Conservation (phyloP, 2,797 vertebrate species). For the Lutjanus argentimaculatus region DNA sequence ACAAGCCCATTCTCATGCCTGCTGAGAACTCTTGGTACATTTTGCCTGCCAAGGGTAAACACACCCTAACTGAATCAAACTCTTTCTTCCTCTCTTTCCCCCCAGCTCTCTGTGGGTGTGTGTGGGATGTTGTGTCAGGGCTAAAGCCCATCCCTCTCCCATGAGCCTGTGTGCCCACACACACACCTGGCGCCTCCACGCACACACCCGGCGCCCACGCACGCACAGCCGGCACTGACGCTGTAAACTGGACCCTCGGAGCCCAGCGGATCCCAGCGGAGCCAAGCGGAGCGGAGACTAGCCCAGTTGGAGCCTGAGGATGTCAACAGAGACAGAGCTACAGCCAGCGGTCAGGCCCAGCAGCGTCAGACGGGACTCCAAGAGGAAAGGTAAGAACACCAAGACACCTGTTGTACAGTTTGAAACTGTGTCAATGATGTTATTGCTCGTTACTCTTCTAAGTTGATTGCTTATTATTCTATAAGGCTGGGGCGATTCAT, state of each 20-base stretch:
- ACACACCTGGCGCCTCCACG: slow-evolving; percentile 83
- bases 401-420: neutral
- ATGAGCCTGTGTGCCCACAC: slow-evolving; percentile 85
- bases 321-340: slow-evolving; percentile 88
- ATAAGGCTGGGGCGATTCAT: neutral
- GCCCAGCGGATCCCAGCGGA: slow-evolving; percentile 69
- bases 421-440: neutral
- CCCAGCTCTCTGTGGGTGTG: slow-evolving; percentile 81
- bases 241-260: slow-evolving; percentile 75
- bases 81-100: slow-evolving; percentile 38
- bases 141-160: slow-evolving; percentile 83
- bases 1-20: slow-evolving; percentile 70
- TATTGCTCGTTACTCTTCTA: neutral
- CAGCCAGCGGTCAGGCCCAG: slow-evolving; percentile 88
- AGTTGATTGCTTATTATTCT: neutral
- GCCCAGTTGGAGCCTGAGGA: slow-evolving; percentile 81
- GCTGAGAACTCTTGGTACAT: slow-evolving; percentile 51
- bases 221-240: slow-evolving; percentile 74
- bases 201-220: slow-evolving; percentile 78
- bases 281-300: slow-evolving; percentile 75
- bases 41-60: slow-evolving; percentile 54
- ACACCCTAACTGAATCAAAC: slow-evolving; percentile 53
- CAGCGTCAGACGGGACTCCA: slow-evolving; percentile 87
- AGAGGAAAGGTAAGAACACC: slow-evolving; percentile 82
- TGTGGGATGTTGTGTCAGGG: slow-evolving; percentile 84